Percentiles rank a stretch among this genome's conserved stretches.
These are phyloP conservation scores for Drosophila bipectinata DNA, from an alignment of 1,140 invertebrate species.

Conservation along the genomic window DNA sequence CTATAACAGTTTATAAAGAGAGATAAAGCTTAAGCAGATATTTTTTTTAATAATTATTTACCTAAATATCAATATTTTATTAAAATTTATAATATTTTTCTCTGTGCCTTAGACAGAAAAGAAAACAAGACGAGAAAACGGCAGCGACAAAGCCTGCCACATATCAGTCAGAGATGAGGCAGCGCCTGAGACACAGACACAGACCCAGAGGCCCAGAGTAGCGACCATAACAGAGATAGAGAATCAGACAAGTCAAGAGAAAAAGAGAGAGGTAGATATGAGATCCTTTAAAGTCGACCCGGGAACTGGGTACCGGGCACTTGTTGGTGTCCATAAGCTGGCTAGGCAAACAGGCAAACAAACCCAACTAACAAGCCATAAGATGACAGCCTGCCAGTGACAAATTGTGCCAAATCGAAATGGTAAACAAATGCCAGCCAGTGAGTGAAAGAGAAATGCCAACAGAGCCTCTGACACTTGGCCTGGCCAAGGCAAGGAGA, in stretches of 20 bases:
- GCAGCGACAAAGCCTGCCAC: constrained; percentile 55
- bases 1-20: too few relatives aligned
- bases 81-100: constrained; percentile 1
- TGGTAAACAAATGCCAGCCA: constrained; percentile 70
- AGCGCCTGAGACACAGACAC: constrained; percentile 16
- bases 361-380: constrained; percentile 80
- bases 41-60: too few relatives aligned
- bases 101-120: background rate
- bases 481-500: background rate
- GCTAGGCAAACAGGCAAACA: constrained; percentile 77
- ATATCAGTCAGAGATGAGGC: constrained; percentile 65
- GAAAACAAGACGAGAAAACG: constrained; percentile 33
- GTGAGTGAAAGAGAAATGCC: constrained; percentile 45
- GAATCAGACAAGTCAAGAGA: constrained; percentile 11
- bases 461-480: constrained; percentile 5
- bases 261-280: constrained; percentile 33
- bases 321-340: constrained; percentile 81
- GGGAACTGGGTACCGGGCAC: constrained; percentile 46
- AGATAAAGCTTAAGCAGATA: too few relatives aligned
- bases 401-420: constrained; percentile 81
- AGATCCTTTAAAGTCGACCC: constrained; percentile 51
- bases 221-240: background rate
- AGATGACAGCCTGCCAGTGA: constrained; percentile 79
- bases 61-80: too few relatives aligned
- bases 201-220: background rate